phyloP scores from a whole-genome alignment of 2,113 vertebrate genomes.

The Cyprinodon variegatus region DNA sequence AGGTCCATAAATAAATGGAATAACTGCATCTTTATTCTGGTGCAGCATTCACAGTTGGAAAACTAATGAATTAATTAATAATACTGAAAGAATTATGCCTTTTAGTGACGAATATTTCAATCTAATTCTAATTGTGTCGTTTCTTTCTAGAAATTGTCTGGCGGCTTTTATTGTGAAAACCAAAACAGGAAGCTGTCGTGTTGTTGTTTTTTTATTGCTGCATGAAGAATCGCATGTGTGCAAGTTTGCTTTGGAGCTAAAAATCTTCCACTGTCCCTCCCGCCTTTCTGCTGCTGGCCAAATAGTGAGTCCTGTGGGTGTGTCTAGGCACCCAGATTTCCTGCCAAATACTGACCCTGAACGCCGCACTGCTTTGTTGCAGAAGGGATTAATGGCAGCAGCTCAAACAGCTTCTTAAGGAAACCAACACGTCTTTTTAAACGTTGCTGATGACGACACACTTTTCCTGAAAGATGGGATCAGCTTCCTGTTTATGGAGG shows the following conservation, averaged over 20 bases:
- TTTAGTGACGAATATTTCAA: neutral
- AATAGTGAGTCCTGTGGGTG: slow-evolving; percentile 43
- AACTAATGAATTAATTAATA: too few relatives aligned
- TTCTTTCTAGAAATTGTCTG: too few relatives aligned
- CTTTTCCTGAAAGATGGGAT: too few relatives aligned
- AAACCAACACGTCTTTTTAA: neutral
- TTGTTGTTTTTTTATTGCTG: neutral
- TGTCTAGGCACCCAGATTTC: slow-evolving; percentile 50
- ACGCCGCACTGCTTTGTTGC: slow-evolving; percentile 16
- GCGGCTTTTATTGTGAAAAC: slow-evolving; percentile 31
- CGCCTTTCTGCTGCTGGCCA: slow-evolving; percentile 58
- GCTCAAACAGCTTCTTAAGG: neutral
- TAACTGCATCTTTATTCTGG: too few relatives aligned
- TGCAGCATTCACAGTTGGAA: too few relatives aligned
- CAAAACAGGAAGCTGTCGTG: neutral
- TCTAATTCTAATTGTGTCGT: too few relatives aligned
- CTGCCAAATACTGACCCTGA: slow-evolving; percentile 77
- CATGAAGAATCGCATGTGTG: slow-evolving; percentile 23
- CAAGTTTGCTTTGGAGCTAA: slow-evolving; percentile 16
- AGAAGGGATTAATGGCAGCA: too few relatives aligned
- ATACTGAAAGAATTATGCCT: too few relatives aligned
- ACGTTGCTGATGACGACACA: too few relatives aligned
- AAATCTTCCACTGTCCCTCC: slow-evolving; percentile 59
- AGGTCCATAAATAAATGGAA: too few relatives aligned
- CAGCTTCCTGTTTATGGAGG: too few relatives aligned